Percentiles rank a stretch among this genome's conserved stretches.
Evolutionary conservation across 2,113 vertebrate genomes (phyloP).

Genomic region (Hypanus sabinus): DNA sequence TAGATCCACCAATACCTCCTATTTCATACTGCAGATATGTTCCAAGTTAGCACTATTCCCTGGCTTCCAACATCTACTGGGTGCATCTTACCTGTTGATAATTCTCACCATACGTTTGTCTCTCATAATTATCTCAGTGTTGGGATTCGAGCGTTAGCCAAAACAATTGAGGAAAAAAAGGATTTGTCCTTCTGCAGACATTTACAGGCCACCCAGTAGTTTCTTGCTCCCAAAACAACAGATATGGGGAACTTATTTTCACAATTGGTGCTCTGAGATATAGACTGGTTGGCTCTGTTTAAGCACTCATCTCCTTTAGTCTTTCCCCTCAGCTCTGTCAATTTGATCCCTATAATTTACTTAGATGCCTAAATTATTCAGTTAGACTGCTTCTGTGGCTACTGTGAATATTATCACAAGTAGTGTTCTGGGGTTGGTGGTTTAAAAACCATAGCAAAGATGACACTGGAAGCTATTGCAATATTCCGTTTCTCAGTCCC

Average conservation of each 20-base stretch:
- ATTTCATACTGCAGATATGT: no score
- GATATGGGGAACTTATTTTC: not conserved
- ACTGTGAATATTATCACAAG: not conserved
- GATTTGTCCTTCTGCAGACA: not conserved
- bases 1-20: no score
- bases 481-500: not conserved
- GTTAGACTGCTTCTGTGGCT: not conserved
- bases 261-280: not conserved
- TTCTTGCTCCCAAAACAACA: no score
- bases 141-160: not conserved
- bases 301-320: not conserved
- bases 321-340: not conserved
- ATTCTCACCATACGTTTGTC: no score
- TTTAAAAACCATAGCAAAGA: not conserved
- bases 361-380: not conserved
- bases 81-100: no score
- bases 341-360: not conserved
- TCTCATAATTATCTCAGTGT: not conserved
- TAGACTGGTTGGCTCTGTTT: not conserved
- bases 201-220: not conserved
- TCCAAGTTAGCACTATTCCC: no score
- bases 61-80: no score
- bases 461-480: not conserved
- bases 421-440: not conserved
- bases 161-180: not conserved